Evolutionary conservation across 2,797 vertebrate species (phyloP), one percentile per base, ranked within the genome.

Genomic region (Tokudaia tokunoshimensis): DNA sequence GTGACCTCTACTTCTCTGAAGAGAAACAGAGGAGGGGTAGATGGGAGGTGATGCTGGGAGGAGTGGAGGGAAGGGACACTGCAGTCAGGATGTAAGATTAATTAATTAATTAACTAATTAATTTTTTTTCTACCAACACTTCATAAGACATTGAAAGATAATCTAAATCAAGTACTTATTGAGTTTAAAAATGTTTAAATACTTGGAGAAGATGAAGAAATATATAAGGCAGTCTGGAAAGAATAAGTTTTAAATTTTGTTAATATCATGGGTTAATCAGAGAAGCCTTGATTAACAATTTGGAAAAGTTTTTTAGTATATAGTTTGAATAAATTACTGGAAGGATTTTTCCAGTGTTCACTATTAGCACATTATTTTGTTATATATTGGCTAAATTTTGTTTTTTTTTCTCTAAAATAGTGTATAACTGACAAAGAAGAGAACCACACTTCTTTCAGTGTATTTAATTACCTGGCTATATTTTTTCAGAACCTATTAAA

Each of bases 201-300:
- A 6, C 29, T 61, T 41, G 1, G 59, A 92, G 41, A 75, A 12
- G n/a, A 52, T 0, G 52, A 37, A 63, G 31, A 78, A 20, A 78
- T 50, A 76, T 9, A 37, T 72, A 96, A 82, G 20, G 24, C 78
- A 52, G n/a, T 2, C 2, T 72, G 41, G 70, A 74, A 78, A 67
- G 67, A 55, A 41, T 52, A 6, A 67, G 90, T 82, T 6, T 57
- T 88, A 67, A 87, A 88, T 95, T 95, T 74, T 89, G 55, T 70
- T 94, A 81, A 79, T n/a, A 85, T 82, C 1, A 14, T 70, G n/a
- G 31, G 8, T 10, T 44, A 78, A 41, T 83, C 15, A 90, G 41
- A 92, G n/a, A 2, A 70, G 57, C 47, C 9, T 15, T 78, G 81
- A 57, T 65, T 89, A 2, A 37, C 3, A 92, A 61, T n/a, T 17